phyloP scores from a whole-genome alignment of 2,888 invertebrate genomes.

The Cosmia pyralina region DNA sequence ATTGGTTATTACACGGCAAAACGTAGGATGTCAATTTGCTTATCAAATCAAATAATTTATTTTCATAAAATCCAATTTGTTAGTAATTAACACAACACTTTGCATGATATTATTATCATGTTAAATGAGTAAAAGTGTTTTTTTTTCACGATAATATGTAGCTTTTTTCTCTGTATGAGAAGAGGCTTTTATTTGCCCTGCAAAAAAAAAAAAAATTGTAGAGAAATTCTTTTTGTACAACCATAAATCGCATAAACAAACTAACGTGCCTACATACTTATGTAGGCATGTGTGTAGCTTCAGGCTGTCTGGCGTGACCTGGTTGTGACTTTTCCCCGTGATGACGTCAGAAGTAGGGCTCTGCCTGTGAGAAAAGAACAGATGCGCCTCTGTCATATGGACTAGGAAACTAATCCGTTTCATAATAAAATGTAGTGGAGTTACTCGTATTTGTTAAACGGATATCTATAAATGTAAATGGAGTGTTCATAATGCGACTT shows the following conservation, averaged over 20 bases:
- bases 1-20: too few species aligned
- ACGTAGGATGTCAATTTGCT: too few species aligned
- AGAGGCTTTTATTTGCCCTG: too few species aligned
- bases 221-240: too few species aligned
- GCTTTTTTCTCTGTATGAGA: too few species aligned
- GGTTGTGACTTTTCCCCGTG: slow-evolving; percentile 48
- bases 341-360: slow-evolving; percentile 60
- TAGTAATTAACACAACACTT: too few species aligned
- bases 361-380: slow-evolving; percentile 50
- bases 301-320: slow-evolving; percentile 50
- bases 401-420: slow-evolving; percentile 38
- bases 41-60: too few species aligned
- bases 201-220: too few species aligned
- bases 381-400: slow-evolving; percentile 20
- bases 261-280: neutral
- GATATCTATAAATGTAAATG: neutral
- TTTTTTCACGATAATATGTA: too few species aligned
- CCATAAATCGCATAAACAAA: neutral
- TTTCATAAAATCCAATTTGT: too few species aligned
- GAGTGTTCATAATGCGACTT: neutral
- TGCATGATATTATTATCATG: too few species aligned
- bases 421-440: neutral
- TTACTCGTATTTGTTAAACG: neutral
- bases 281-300: slow-evolving; percentile 15
- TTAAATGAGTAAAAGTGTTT: too few species aligned